A percentile compares a stretch with the other conserved stretches of the same genome.
Evolutionary conservation across 2,888 invertebrate genomes (phyloP).

Genomic region (Pharmacophagus antenor): DNA sequence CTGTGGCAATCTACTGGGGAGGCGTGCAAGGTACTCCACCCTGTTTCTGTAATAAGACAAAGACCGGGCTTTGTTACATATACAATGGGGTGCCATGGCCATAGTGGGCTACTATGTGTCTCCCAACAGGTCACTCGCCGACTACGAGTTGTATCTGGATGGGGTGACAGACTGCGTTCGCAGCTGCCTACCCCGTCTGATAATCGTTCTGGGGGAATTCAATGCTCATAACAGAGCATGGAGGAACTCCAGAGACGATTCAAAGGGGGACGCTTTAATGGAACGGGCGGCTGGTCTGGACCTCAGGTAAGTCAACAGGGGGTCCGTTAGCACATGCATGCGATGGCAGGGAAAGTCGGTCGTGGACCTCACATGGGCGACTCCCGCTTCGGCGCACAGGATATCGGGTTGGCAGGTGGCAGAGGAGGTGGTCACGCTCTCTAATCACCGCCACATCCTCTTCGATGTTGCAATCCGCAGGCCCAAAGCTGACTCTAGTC

Average conservation of each 20-base stretch:
- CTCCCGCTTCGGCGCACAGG: constrained; percentile 5
- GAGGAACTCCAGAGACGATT: neutral
- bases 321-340: constrained; percentile 33
- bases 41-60: too few relatives aligned
- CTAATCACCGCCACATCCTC: constrained; percentile 6
- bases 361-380: constrained; percentile 33
- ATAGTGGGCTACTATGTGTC: too few relatives aligned
- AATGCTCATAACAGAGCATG: neutral
- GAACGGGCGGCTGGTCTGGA: constrained; percentile 31
- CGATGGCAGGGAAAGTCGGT: constrained; percentile 37
- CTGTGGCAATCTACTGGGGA: too few relatives aligned
- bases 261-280: neutral
- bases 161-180: too few relatives aligned
- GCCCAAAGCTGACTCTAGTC: neutral
- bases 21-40: too few relatives aligned
- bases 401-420: constrained; percentile 4
- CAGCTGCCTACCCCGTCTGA: neutral
- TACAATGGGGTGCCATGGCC: too few relatives aligned
- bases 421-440: neutral
- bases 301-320: constrained; percentile 27
- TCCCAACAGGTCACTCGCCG: too few relatives aligned
- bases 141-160: too few relatives aligned
- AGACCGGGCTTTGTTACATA: too few relatives aligned
- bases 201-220: neutral
- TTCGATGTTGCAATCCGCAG: neutral